Evolutionary conservation across 2,113 vertebrate species (phyloP), one percentile per base, ranked within the genome.

Genomic region (zebrafish (Danio rerio)): DNA sequence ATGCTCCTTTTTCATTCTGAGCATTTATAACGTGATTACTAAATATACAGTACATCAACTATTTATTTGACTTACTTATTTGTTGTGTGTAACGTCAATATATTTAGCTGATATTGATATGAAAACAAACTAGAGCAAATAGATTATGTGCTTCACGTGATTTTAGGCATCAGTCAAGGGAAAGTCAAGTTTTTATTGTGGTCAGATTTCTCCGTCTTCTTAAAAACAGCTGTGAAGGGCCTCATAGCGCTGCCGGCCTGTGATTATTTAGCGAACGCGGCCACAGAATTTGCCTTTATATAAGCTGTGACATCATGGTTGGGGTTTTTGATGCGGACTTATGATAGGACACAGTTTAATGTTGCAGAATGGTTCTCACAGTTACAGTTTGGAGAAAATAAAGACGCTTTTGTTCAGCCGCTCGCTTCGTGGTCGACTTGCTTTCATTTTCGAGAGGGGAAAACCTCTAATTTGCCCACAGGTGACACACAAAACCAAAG

Each of bases 141-240:
- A 68, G 63, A 45, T 47, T 0, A 66, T 16, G 5, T 18, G 42
- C 43, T 49, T 6, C 65, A 68, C 20, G 53, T 59, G 55, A 75
- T 59, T 75, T 58, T 69, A 75, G 42, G 5, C 70, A 40, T 53
- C 70, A 55, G 3, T 53, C 40, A 45, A 11, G 9, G 5, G n/a
- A 75, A 9, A 15, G 73, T 75, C 0, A 0, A 59, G 42, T 59
- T 21, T 18, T 49, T 20, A 47, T 83, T 88, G 84, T 86, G 77
- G 82, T 87, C 89, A 81, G 86, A 88, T 59, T 68, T 89, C 85
- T 85, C 59, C 87, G 87, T 90, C 85, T 3, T 49, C 43, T 16
- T 69, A 12, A 69, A 69, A 49, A 6, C 66, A 89, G 90, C 88
- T 45, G 56, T 89, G 55, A 76, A 59, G 73, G n/a, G 42, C 42